Evolutionary conservation across 2,888 invertebrate species (phyloP).

Genomic region (Sminthurinus aureus): DNA sequence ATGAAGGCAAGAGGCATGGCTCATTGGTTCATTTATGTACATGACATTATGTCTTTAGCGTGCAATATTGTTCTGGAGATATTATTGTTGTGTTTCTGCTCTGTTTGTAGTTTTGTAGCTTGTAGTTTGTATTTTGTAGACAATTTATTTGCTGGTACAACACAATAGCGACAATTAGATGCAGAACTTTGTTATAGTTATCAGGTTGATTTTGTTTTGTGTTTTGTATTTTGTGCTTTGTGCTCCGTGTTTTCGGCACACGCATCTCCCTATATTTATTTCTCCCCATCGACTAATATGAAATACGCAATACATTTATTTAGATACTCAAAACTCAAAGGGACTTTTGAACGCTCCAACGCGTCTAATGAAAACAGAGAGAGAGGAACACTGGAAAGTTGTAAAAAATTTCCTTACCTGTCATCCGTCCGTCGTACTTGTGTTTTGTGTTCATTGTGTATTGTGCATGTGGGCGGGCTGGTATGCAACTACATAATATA

Average conservation of each 20-base stretch:
- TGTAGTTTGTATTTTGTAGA: neutral
- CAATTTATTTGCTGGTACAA: slow-evolving; percentile 26
- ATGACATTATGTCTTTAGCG: neutral
- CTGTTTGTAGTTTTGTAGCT: neutral
- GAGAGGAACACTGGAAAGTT: too few species aligned
- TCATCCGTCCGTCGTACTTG: too few species aligned
- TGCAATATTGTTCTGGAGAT: too few species aligned
- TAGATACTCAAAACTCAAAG: neutral
- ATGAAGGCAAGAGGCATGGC: neutral
- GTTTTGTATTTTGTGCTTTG: neutral
- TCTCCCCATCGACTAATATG: neutral
- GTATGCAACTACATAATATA: neutral
- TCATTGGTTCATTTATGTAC: too few species aligned
- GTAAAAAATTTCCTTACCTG: too few species aligned
- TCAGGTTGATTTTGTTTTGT: slow-evolving; percentile 1
- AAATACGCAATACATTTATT: slow-evolving; percentile 26
- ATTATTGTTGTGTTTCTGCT: neutral
- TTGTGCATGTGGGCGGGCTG: neutral
- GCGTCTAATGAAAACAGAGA: neutral
- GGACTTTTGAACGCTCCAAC: neutral
- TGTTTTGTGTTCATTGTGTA: too few species aligned
- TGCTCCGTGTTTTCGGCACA: neutral
- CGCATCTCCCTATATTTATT: neutral
- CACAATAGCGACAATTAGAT: slow-evolving; percentile 38
- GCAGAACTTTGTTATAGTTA: slow-evolving; percentile 9